These are phyloP conservation scores for Cherax quadricarinatus DNA, from an alignment of 1,140 invertebrate genomes.

Conservation along the genomic window DNA sequence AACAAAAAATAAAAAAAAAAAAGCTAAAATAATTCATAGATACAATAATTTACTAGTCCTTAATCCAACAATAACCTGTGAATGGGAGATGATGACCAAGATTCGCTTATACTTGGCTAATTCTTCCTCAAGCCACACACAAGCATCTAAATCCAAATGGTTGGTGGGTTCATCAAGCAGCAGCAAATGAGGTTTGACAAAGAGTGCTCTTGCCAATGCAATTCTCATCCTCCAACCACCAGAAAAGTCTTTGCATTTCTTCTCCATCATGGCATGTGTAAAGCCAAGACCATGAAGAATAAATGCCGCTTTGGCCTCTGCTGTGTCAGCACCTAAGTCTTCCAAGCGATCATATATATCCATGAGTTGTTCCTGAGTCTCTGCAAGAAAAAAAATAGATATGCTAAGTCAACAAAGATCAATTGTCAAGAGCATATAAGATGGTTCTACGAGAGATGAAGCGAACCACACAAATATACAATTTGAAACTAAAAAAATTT, in stretches of 20 bases:
- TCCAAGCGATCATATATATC: conserved; percentile 99
- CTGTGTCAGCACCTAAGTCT: conserved; percentile 96
- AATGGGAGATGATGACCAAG: conserved; percentile 99
- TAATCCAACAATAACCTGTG: conserved; percentile 76
- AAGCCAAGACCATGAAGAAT: conserved; percentile 99
- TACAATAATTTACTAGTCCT: too few relatives aligned
- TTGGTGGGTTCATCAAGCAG: conserved; percentile 83
- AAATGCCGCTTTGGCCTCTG: conserved; percentile 93
- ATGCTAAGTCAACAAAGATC: neutral
- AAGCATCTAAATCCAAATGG: conserved; percentile 90
- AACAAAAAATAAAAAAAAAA: too few relatives aligned
- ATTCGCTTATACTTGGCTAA: conserved; percentile 97
- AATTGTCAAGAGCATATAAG: too few relatives aligned
- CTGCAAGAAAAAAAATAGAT: conserved; percentile 77
- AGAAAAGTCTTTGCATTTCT: conserved; percentile 95
- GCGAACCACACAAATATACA: neutral
- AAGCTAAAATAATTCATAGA: too few relatives aligned
- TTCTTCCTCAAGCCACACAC: conserved; percentile 99
- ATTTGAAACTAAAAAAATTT: too few relatives aligned
- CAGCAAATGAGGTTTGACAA: conserved; percentile 79
- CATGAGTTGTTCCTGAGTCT: conserved; percentile 96
- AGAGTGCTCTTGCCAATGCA: conserved; percentile 88
- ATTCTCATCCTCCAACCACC: conserved; percentile 99
- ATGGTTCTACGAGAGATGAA: conserved; percentile 71
- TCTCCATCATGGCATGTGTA: conserved; percentile 93